These are phyloP conservation scores for Eulacestoma nigropectus DNA, from an alignment of 2,113 vertebrate genomes.

Conservation along the genomic window DNA sequence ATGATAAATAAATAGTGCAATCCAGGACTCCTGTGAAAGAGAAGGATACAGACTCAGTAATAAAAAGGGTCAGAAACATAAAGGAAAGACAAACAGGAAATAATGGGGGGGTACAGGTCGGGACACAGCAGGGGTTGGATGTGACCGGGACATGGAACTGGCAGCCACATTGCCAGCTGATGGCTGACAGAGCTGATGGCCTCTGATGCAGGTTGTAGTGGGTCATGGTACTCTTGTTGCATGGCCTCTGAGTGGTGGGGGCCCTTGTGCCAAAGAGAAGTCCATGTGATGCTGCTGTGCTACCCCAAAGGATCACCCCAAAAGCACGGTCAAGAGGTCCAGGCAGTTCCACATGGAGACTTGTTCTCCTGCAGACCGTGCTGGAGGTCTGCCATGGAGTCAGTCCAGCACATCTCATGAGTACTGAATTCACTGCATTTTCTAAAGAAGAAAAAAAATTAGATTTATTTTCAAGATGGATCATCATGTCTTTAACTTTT, in stretches of 20 bases:
- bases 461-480: slow-evolving; percentile 7
- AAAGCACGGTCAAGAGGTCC: rapidly evolving
- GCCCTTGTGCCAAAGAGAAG: neutral
- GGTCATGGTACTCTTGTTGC: neutral
- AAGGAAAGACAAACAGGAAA: slow-evolving; percentile 37
- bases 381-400: neutral
- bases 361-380: rapidly evolving
- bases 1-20: slow-evolving; percentile 19
- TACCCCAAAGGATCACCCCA: neutral
- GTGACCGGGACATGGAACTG: rapidly evolving
- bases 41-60: neutral
- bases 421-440: neutral
- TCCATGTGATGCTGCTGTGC: neutral
- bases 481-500: neutral
- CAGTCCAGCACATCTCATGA: neutral
- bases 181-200: neutral
- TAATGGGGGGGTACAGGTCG: rapidly evolving
- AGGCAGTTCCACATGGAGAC: neutral
- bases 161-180: neutral
- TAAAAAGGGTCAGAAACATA: slow-evolving; percentile 1
- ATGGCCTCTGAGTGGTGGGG: neutral
- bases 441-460: neutral
- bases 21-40: slow-evolving; percentile 6
- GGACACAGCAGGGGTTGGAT: neutral
- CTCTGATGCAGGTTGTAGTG: rapidly evolving